phyloP scores from a whole-genome alignment of 2,113 vertebrate genomes.

The Egretta garzetta region DNA sequence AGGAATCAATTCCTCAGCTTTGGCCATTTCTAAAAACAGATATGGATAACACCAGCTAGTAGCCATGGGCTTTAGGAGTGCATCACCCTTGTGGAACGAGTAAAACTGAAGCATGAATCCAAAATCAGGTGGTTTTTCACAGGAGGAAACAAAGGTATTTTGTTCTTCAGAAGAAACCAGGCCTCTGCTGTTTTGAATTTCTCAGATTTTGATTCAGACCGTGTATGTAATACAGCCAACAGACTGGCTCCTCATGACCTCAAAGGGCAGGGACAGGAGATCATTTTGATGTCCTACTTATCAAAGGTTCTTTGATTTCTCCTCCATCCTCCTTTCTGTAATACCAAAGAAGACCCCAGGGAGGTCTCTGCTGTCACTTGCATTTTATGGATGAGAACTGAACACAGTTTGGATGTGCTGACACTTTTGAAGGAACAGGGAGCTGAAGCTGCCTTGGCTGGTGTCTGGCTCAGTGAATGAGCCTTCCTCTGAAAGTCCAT shows the following conservation, averaged over 20 bases:
- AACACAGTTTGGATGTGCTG: neutral
- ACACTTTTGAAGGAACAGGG: neutral
- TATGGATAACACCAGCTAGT: neutral
- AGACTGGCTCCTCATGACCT: neutral
- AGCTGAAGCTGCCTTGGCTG: neutral
- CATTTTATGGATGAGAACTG: neutral
- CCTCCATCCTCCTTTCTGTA: neutral
- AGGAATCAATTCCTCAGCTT: neutral
- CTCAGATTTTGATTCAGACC: neutral
- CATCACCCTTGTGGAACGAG: neutral
- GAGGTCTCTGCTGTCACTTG: neutral
- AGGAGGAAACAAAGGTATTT: neutral
- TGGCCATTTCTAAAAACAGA: neutral
- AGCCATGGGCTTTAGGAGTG: neutral
- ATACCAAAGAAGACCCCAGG: neutral
- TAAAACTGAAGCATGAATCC: neutral
- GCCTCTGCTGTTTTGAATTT: neutral
- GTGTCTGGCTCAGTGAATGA: neutral
- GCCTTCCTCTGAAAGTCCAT: neutral
- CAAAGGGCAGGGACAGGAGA: fast-evolving
- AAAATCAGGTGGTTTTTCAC: neutral
- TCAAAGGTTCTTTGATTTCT: neutral
- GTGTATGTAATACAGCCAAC: neutral
- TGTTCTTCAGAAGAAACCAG: neutral
- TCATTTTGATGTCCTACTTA: neutral